Conservation (phyloP, 2,888 invertebrate species). For the Acheta domesticus region DNA sequence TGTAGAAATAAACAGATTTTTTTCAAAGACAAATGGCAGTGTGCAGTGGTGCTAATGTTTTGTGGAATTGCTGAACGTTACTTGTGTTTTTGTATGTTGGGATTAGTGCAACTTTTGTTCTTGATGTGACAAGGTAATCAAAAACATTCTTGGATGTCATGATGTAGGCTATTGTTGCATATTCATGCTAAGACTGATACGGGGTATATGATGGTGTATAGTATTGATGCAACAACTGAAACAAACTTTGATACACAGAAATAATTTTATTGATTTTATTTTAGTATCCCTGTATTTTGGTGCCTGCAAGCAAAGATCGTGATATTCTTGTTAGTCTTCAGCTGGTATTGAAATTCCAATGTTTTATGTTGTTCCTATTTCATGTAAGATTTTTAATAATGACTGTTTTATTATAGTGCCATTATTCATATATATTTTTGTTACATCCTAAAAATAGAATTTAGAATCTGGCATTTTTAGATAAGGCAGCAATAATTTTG, state of each 20-base stretch:
- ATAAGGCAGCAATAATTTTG: no score
- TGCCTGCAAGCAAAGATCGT: no score
- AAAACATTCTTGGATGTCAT: no score
- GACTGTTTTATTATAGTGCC: not conserved
- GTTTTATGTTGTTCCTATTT: slow-evolving; percentile 18
- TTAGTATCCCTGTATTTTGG: no score
- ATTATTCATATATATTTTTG: not conserved
- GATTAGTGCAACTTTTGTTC: not conserved
- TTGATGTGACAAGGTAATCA: not conserved
- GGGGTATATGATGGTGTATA: no score
- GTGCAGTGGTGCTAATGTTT: slow-evolving; percentile 3
- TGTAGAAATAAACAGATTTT: no score
- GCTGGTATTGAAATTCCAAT: slow-evolving; percentile 1
- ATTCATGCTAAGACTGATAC: no score
- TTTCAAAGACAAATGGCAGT: not conserved
- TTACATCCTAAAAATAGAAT: not conserved
- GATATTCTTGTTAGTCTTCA: not conserved
- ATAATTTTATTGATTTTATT: no score
- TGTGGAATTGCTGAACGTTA: not conserved
- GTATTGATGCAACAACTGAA: no score
- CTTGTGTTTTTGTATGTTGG: not conserved
- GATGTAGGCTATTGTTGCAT: no score
- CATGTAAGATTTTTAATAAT: not conserved
- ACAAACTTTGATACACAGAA: no score
- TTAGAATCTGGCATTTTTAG: no score